These are phyloP conservation scores for Lycorma delicatula DNA, from an alignment of 1,140 invertebrate species.

Conservation along the genomic window DNA sequence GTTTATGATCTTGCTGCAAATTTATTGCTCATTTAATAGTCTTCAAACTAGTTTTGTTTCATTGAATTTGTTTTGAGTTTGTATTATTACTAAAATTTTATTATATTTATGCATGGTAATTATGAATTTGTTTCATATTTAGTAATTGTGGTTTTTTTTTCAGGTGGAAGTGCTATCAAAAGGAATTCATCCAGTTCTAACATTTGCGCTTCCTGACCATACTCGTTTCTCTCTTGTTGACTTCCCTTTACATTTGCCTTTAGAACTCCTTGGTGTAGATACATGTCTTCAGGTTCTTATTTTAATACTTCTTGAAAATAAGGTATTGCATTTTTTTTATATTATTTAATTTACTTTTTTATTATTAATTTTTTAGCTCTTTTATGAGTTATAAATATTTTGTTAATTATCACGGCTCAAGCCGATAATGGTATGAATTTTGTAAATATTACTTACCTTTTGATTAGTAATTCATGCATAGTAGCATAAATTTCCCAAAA, in stretches of 20 bases:
- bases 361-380: too few species aligned
- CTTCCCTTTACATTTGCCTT: conserved; percentile 94
- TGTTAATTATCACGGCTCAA: too few species aligned
- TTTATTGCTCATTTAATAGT: background rate
- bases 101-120: background rate
- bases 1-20: too few species aligned
- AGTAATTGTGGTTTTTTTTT: conserved; percentile 30
- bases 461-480: too few species aligned
- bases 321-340: too few species aligned
- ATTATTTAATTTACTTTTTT: too few species aligned
- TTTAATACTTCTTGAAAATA: conserved; percentile 94
- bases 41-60: background rate
- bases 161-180: conserved; percentile 81
- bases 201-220: conserved; percentile 96
- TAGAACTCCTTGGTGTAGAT: conserved; percentile 95
- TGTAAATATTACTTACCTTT: too few species aligned
- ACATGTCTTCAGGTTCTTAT: conserved; percentile 93
- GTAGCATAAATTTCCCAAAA: too few species aligned
- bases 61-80: background rate
- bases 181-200: conserved; percentile 75
- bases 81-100: background rate
- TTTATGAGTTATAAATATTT: too few species aligned
- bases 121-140: background rate
- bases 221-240: conserved; percentile 92
- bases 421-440: too few species aligned